Evolutionary conservation across 1,140 invertebrate species (phyloP).

Genomic region (Musca vetustissima): DNA sequence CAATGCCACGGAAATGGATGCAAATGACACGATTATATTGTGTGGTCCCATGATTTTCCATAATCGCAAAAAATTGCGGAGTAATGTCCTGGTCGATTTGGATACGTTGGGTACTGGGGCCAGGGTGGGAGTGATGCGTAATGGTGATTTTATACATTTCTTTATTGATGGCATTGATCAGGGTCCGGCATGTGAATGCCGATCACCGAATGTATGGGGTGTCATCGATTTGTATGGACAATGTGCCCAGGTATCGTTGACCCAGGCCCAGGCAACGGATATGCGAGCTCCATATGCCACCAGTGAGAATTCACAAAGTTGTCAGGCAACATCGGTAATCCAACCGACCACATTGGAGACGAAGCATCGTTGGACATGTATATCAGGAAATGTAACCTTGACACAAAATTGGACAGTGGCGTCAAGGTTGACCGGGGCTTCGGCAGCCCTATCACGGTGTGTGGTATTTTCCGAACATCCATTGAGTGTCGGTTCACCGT

Average conservation of each 20-base stretch:
- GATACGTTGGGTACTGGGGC: constrained; percentile 76
- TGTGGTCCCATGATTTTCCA: constrained; percentile 81
- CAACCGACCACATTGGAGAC: constrained; percentile 45
- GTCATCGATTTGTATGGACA: constrained; percentile 94
- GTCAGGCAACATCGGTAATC: constrained; percentile 53
- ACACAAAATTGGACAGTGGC: constrained; percentile 54
- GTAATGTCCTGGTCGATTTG: constrained; percentile 81
- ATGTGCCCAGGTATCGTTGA: constrained; percentile 80
- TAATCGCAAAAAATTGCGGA: constrained; percentile 79
- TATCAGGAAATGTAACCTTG: constrained; percentile 49
- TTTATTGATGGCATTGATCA: constrained; percentile 90
- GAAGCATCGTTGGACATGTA: constrained; percentile 53
- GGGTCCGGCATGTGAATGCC: constrained; percentile 80
- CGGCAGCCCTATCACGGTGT: constrained; percentile 46
- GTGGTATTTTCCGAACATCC: constrained; percentile 53
- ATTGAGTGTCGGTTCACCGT: constrained; percentile 48
- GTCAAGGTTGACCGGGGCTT: constrained; percentile 40
- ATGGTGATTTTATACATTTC: constrained; percentile 84
- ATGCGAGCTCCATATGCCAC: constrained; percentile 54
- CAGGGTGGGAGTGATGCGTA: constrained; percentile 84
- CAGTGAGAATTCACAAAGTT: constrained; percentile 55
- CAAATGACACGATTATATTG: constrained; percentile 86
- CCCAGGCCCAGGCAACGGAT: constrained; percentile 47
- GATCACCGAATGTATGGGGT: constrained; percentile 85
- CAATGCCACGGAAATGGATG: constrained; percentile 88